A percentile compares a stretch with the other conserved stretches of the same genome.
Conservation (phyloP, 1,140 invertebrate genomes). For the Pteromalus puparum region DNA sequence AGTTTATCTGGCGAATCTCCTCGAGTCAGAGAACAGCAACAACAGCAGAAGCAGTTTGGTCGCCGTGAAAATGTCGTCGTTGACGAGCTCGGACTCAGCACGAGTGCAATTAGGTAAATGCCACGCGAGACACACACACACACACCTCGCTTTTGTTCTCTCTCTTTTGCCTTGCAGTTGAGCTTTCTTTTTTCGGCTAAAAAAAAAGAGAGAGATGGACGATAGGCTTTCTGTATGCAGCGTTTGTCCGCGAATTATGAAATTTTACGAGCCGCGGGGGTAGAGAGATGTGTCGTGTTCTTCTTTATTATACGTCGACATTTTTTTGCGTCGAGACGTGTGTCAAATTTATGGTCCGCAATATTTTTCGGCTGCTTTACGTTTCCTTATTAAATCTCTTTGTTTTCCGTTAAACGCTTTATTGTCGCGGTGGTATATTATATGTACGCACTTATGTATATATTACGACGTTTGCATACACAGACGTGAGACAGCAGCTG, state of each 20-base stretch:
- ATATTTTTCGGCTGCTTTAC: background rate
- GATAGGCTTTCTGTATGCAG: background rate
- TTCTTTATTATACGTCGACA: too few relatives aligned
- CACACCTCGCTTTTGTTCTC: background rate
- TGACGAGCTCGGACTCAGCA: conserved; percentile 61
- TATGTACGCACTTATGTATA: background rate
- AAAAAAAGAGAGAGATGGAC: background rate
- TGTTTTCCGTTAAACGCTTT: background rate
- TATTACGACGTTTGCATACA: background rate
- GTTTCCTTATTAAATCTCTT: background rate
- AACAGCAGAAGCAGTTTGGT: conserved; percentile 76
- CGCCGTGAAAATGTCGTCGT: conserved; percentile 82
- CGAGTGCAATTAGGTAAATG: conserved; percentile 38
- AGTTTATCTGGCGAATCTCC: conserved; percentile 79
- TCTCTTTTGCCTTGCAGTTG: too few relatives aligned
- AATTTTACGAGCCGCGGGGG: background rate
- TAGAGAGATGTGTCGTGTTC: too few relatives aligned
- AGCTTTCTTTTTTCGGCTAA: background rate
- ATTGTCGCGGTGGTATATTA: background rate
- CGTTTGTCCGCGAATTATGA: background rate
- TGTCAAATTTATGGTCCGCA: background rate
- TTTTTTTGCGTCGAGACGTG: too few relatives aligned
- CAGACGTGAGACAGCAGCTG: conserved; percentile 81
- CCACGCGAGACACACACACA: too few relatives aligned
- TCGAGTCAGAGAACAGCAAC: background rate